Conservation (phyloP, 2,888 invertebrate genomes). For the Allophyes oxyacanthae region DNA sequence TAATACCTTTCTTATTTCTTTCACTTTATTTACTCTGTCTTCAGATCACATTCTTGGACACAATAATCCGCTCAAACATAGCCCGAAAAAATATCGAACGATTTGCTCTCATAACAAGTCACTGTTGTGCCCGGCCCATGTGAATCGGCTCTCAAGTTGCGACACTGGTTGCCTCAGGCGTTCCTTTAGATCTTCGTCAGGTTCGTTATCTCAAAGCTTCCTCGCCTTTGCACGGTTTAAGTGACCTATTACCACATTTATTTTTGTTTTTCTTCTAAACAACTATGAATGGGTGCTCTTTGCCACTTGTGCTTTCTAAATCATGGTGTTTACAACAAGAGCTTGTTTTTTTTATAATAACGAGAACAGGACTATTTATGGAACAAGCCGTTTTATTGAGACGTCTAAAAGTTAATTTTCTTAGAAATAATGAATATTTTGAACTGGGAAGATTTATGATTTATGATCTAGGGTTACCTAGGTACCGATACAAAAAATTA, state of each 20-base stretch:
- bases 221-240: constrained; percentile 23
- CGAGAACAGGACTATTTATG: constrained; percentile 4
- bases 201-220: constrained; percentile 38
- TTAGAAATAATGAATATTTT: no score
- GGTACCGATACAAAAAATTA: no score
- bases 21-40: no score
- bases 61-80: constrained; percentile 12
- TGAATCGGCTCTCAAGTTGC: constrained; percentile 19
- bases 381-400: background rate
- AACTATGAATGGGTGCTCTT: constrained; percentile 20
- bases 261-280: constrained; percentile 35
- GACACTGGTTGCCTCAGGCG: constrained; percentile 30
- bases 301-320: constrained; percentile 16
- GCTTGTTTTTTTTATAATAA: constrained; percentile 4
- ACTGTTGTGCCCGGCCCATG: constrained; percentile 4
- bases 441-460: no score
- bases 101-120: constrained; percentile 3
- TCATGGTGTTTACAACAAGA: constrained; percentile 13
- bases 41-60: background rate
- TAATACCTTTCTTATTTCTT: no score
- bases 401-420: no score
- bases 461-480: no score
- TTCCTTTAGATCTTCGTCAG: constrained; percentile 35
- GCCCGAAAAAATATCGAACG: constrained; percentile 1
- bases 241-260: constrained; percentile 27